These are phyloP conservation scores for Cerastoderma edule DNA, from an alignment of 2,888 invertebrate genomes.

Conservation along the genomic window DNA sequence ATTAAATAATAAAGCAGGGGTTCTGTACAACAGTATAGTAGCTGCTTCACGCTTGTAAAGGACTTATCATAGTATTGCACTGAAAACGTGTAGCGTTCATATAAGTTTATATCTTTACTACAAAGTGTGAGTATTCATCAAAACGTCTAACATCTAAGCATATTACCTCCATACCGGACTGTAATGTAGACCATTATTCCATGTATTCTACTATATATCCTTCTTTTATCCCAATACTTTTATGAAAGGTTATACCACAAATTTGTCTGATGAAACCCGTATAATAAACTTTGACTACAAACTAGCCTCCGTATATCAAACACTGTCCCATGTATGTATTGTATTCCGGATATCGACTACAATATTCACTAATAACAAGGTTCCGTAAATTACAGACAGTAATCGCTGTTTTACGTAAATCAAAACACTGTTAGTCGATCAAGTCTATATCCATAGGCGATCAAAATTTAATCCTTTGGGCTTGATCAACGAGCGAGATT, in stretches of 20 bases:
- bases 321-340: not conserved
- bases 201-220: not conserved
- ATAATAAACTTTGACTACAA: too few species aligned
- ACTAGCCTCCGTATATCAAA: too few species aligned
- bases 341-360: not conserved
- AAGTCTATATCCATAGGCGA: slow-evolving; percentile 8
- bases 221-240: not conserved
- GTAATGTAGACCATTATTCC: slow-evolving; percentile 42
- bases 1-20: too few species aligned
- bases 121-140: not conserved
- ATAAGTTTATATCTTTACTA: not conserved
- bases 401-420: not conserved
- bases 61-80: not conserved
- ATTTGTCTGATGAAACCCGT: too few species aligned
- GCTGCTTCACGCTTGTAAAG: too few species aligned
- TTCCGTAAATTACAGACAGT: too few species aligned
- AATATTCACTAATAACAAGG: too few species aligned
- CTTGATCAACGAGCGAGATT: slow-evolving; percentile 6
- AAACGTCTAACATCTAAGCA: not conserved
- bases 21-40: too few species aligned
- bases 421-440: too few species aligned
- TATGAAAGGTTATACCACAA: not conserved
- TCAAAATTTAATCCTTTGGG: not conserved
- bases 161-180: slow-evolving; percentile 46
- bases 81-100: not conserved